Evolutionary conservation across 2,888 invertebrate genomes (phyloP), one percentile per base, ranked within the genome.

Genomic region (Dichetophora obliterata): DNA sequence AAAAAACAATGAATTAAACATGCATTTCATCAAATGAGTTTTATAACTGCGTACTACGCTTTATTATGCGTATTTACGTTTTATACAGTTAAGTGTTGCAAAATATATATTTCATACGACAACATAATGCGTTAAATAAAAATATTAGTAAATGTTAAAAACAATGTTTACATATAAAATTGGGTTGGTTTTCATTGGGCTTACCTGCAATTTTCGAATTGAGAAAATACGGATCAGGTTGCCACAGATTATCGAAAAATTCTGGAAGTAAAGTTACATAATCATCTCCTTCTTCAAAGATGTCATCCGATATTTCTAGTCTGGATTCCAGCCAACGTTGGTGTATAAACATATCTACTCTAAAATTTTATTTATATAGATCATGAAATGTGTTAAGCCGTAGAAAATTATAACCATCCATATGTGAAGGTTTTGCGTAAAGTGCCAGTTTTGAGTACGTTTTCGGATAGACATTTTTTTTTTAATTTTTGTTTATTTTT

Each of bases 181-280:
- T 22, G 4, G 24, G 14, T 11, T 43, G 14, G 11, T 11, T 43
- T 11, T 43, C 2, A 9, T 3, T 9, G 5, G 68, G 77, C 78
- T 84, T 89, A 95, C 95, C 95, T 87, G 95, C 94, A 70, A 95
- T 93, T 91, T 96, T 95, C 2, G 95, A 95, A 89, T 95, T 95
- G 54, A 95, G 90, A 88, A 96, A 95, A 87, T 95, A 96, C 34
- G 95, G 93, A 89, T 96, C 95, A 0, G 95, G 95, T 85, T 95
- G 95, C 95, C 95, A 96, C n/a, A 96, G 91, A 86, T 94, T 94
- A 84, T 95, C 94, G 83, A 95, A 94, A 88, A 94, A 94, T 87
- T 94, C 94, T 52, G 94, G 93, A 14, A 95, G 95, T 54, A 95
- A 88, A 0, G 95, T 94, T 37, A 95, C 93, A 83, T 94, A 94